Conservation (phyloP, 2,888 invertebrate genomes). For the Formica aserva region DNA sequence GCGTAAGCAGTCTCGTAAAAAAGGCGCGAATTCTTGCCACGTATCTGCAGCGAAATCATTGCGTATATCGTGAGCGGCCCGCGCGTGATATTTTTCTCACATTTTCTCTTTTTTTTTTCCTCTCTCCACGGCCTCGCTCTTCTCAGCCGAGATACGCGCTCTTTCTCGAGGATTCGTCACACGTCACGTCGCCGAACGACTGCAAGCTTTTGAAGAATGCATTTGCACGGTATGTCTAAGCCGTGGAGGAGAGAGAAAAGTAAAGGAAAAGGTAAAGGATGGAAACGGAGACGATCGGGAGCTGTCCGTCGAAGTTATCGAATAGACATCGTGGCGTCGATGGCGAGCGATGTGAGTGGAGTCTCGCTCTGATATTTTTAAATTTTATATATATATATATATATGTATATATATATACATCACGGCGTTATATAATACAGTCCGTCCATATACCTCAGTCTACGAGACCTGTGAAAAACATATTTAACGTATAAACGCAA, state of each 20-base stretch:
- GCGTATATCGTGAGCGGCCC: slow-evolving; percentile 35
- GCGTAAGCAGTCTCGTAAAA: slow-evolving; percentile 42
- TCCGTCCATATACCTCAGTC: slow-evolving; percentile 14
- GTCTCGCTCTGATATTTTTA: slow-evolving; percentile 35
- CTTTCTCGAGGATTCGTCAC: slow-evolving; percentile 68
- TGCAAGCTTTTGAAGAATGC: slow-evolving; percentile 72
- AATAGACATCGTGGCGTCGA: slow-evolving; percentile 57
- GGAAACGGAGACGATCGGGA: slow-evolving; percentile 8
- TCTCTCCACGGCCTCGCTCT: background rate
- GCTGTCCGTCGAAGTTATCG: slow-evolving; percentile 52
- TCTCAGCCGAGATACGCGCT: slow-evolving; percentile 47
- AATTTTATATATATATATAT: slow-evolving; percentile 6
- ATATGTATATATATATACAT: background rate
- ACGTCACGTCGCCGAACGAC: slow-evolving; percentile 69
- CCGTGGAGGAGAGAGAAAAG: background rate
- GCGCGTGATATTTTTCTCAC: slow-evolving; percentile 58
- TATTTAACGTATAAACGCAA: background rate
- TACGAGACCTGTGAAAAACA: background rate
- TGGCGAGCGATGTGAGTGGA: slow-evolving; percentile 37
- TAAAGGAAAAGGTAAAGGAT: background rate
- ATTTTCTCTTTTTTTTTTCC: background rate
- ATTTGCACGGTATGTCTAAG: slow-evolving; percentile 64
- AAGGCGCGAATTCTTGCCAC: slow-evolving; percentile 62
- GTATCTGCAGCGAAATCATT: slow-evolving; percentile 63
- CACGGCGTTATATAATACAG: background rate